Evolutionary conservation across 2,888 invertebrate species (phyloP), one percentile per base, ranked within the genome.

Genomic region (Leucophenga maculata): DNA sequence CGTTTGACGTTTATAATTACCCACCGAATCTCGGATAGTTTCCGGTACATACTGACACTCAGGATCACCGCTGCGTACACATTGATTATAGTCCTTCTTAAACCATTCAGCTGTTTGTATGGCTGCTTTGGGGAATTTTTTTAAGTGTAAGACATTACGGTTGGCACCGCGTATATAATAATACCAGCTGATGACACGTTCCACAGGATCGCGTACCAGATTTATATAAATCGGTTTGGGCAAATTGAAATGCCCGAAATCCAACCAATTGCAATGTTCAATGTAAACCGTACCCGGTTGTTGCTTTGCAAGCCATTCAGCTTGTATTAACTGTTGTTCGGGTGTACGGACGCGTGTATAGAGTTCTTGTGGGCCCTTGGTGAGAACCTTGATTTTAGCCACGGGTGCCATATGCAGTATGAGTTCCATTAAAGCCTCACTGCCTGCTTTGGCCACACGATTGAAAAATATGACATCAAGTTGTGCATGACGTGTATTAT

Each of bases 381-480:
- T 50, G 50, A 14, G 16, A 13, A 50, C 18, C 13, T 50, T 50
- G 8, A 50, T 3, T 6, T 6, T 8, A 50, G 4, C n/a, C n/a
- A 50, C 66, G 3, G 55, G 74, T 4, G 82, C 81, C 11, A 84
- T 18, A 6, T 26, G 59, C 1, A 83, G 8, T 14, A 86, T 74
- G 0, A 87, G 75, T 86, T 95, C 95, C 93, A 96, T 94, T 85
- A 96, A 92, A 3, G 95, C 94, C 89, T 96, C 95, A 67, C 95
- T 95, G 72, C 96, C 96, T 59, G 95, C 96, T 89, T 97, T 97
- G 16, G 97, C 96, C 65, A 95, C 96, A 11, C 96, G 91, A 89
- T 97, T 97, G 89, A 96, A 97, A 89, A 96, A 95, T 59, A 97
- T 86, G 16, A 95, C 90, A 57, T 95, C 92, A 26, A 92, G 90